Evolutionary conservation across 2,888 invertebrate genomes (phyloP), one percentile per base, ranked within the genome.

Genomic region (Gymnosoma rotundatum): DNA sequence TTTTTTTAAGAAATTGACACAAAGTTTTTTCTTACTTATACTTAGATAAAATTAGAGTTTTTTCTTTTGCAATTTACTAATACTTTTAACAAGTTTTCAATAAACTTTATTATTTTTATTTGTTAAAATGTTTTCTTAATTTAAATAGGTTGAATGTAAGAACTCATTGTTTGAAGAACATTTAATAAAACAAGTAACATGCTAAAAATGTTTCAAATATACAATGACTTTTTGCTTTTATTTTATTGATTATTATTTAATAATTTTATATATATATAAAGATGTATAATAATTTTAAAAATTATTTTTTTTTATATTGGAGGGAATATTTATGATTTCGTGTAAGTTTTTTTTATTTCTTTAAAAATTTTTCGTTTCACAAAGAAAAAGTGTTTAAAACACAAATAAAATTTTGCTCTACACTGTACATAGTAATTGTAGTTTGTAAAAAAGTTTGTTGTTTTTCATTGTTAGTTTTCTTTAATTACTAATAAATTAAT

Each of bases 301-400:
- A 91, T 90, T 89, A 90, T 89, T 64, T 63, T 66, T 60, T 76
- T 73, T 75, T 69, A 78, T 81, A 78, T 81, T 90, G 90, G 91
- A 90, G 90, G 91, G 91, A 91, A 91, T 91, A 90, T 89, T 90
- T 89, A 90, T 90, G 90, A 90, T 88, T 87, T 86, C 88, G 84
- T 84, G 84, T 84, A 78, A 84, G 84, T 76, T 80, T 76, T 75
- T 66, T 61, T 72, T 45, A 32, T 75, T 42, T 42, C 52, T 58
- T 66, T 48, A 36, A 14, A 32, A 21, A 52, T 69, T 72, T 61
- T 50, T 76, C 21, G 6, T 64, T 66, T 54, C 14, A 60, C 32
- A 73, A 72, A 66, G 58, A 60, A 64, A 21, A 12, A 52, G 12
- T 66, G 12, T 80, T 75, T 45, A 38, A 63, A 73, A 78, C 72